Evolutionary conservation across 2,797 vertebrate species (phyloP), one percentile per base, ranked within the genome.

Genomic region (Ibycter americanus): DNA sequence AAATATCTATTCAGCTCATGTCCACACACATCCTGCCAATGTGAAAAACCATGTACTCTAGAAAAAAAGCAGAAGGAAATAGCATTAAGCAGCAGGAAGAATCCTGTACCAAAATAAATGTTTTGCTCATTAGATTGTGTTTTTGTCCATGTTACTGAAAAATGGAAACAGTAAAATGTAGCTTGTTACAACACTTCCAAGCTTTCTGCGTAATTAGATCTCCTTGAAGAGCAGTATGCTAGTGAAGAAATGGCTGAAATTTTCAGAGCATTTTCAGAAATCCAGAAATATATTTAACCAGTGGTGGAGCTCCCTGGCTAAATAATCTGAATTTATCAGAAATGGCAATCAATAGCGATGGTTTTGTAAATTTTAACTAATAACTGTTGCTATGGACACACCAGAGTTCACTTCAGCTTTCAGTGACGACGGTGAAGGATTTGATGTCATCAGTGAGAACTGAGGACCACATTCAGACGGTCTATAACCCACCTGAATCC

Each of bases 31-130:
- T 68, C 55, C 78, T 83, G 87, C 62, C 70, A 82, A 40, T 4
- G 11, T 46, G 81, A 77, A 96, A 95, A 93, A 44, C 3, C 8
- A 2, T 26, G 31, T 20, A 46, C 51, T 72, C 62, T 27, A 90
- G 44, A 76, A 90, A 79, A 79, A 76, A 68, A n/a, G 12, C 70
- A 91, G 65, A 88, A 93, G 93, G 77, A 93, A 96, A 95, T 78
- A 92, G n/a, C 66, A 96, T 94, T 89, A 95, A 82, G 55, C 81
- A 87, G 62, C 32, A 92, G 86, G 83, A 95, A 73, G 47, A 82
- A 67, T 51, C 52, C 26, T 61, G 73, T 22, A 96, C 44, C 85
- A 92, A 94, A 95, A 76, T 56, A 95, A 96, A 85, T 94, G 93
- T 94, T 95, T 94, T 95, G 77, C n/a, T 79, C 77, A 79, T 91